These are phyloP conservation scores for Montipora capitata DNA, from an alignment of 92 coral and sea anemone species.

Conservation along the genomic window DNA sequence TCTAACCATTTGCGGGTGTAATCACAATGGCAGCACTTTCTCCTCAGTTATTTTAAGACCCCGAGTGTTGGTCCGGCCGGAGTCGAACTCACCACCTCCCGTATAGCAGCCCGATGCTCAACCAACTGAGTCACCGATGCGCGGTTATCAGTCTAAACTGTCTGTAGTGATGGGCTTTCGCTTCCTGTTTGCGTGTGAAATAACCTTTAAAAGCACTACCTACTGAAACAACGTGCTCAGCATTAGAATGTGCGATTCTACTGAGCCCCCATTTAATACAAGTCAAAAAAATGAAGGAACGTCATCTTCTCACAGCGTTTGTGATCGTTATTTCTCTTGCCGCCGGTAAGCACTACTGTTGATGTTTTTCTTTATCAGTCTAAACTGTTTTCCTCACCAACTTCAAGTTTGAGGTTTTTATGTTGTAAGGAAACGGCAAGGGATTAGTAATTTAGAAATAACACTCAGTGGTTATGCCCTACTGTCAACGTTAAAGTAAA, in stretches of 20 bases:
- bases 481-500: background rate
- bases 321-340: background rate
- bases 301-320: background rate
- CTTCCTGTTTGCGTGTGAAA: background rate
- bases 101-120: no score
- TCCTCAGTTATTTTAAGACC: no score
- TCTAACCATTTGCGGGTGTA: no score
- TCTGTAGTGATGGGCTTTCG: background rate
- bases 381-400: background rate
- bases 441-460: no score
- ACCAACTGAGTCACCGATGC: no score
- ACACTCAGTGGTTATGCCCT: no score
- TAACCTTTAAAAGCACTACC: background rate
- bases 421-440: background rate
- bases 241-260: background rate
- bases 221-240: background rate
- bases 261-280: background rate
- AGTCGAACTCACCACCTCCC: no score
- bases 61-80: no score
- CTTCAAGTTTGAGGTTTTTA: background rate
- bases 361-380: background rate
- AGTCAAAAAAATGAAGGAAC: background rate
- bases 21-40: no score
- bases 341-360: background rate
- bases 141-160: no score